Evolutionary conservation across 2,113 vertebrate genomes (phyloP).

Genomic region (Macquaria ambigua): DNA sequence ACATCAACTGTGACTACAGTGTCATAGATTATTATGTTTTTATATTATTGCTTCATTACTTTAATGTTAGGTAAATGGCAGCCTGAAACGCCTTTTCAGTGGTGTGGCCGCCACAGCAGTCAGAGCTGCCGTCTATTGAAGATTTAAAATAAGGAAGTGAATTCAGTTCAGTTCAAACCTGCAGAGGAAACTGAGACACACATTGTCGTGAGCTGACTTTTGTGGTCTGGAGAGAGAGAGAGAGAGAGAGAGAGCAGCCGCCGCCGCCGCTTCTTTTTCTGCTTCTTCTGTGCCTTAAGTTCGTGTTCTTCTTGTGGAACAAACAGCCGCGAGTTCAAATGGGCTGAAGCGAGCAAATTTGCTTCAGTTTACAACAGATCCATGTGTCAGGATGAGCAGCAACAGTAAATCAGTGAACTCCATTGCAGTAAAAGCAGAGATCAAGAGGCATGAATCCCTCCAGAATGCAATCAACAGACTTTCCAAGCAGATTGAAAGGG

Average conservation of each 20-base stretch:
- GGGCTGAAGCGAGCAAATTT: constrained; percentile 68
- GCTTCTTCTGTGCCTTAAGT: constrained; percentile 8
- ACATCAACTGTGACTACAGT: background rate
- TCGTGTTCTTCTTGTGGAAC: constrained; percentile 35
- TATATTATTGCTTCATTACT: too few relatives aligned
- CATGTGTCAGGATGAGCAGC: constrained; percentile 82
- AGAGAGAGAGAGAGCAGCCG: constrained; percentile 21
- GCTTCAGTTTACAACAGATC: constrained; percentile 54
- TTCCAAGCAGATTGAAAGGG: constrained; percentile 82
- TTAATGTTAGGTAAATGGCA: background rate
- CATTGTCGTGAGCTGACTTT: constrained; percentile 48
- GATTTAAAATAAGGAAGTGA: constrained; percentile 84
- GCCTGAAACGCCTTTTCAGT: background rate
- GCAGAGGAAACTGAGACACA: constrained; percentile 80
- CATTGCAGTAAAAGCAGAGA: constrained; percentile 86
- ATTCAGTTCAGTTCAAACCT: constrained; percentile 73
- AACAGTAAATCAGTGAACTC: constrained; percentile 81
- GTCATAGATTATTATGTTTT: background rate
- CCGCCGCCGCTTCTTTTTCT: constrained; percentile 21
- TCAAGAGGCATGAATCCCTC: constrained; percentile 83
- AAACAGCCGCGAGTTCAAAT: constrained; percentile 64
- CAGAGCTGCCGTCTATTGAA: constrained; percentile 24
- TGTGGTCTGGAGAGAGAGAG: constrained; percentile 70
- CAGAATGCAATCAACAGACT: constrained; percentile 82
- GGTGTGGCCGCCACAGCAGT: background rate